Conservation (phyloP, 2,113 vertebrate genomes). For the Anhinga anhinga region DNA sequence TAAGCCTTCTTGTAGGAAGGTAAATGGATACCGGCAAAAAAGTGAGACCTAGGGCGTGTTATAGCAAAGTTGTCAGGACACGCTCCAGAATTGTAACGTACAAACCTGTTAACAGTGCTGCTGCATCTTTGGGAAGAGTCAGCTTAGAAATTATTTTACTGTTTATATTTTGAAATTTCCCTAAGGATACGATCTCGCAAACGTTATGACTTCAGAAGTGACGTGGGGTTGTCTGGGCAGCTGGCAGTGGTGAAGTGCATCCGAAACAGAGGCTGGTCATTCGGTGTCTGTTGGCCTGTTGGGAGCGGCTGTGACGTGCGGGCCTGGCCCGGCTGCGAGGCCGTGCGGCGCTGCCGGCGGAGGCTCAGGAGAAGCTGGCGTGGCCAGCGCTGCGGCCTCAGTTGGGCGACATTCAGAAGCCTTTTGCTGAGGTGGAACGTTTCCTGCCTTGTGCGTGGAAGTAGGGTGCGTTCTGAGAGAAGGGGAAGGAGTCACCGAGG, state of each 20-base stretch:
- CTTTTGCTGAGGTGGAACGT: not conserved
- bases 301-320: not conserved
- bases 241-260: no score
- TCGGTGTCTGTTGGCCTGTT: not conserved
- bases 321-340: not conserved
- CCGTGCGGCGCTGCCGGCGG: accelerated
- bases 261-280: not conserved
- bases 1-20: not conserved
- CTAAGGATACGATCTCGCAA: not conserved
- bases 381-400: accelerated
- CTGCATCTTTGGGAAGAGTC: not conserved
- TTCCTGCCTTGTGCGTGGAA: not conserved
- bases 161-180: not conserved
- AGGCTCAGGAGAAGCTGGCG: not conserved
- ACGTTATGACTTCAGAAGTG: not conserved
- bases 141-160: not conserved
- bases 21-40: not conserved
- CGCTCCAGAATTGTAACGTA: accelerated
- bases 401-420: not conserved
- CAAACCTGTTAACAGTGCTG: not conserved
- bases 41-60: accelerated
- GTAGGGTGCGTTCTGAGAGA: not conserved
- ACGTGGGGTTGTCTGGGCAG: not conserved
- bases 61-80: not conserved
- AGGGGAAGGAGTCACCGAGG: not conserved